Percentiles rank a stretch among this genome's conserved stretches.
Evolutionary conservation across 30 jellyfish, hydroid and myxozoan genomes (phyloP).

Genomic region (Hydractinia symbiolongicarpus): DNA sequence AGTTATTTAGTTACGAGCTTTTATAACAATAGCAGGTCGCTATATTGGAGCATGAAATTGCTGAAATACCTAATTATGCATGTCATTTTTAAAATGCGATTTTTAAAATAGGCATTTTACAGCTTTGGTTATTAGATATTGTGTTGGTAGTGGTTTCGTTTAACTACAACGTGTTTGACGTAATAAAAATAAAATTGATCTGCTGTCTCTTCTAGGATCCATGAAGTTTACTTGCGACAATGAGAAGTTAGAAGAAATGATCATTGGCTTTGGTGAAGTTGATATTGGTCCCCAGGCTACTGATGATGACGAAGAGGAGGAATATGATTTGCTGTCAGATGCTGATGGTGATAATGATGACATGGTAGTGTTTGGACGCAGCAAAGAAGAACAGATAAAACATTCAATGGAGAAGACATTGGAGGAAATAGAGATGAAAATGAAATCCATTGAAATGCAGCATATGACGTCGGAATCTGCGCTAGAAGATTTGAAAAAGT

Average conservation of each 20-base stretch:
- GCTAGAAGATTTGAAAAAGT: too few species aligned
- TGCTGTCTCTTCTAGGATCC: background rate
- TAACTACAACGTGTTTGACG: too few species aligned
- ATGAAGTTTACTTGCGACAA: background rate
- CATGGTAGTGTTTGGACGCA: background rate
- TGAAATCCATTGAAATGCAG: background rate
- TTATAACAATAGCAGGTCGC: too few species aligned
- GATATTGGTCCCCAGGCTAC: background rate
- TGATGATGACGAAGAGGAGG: background rate
- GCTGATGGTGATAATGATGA: background rate
- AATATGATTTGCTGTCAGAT: too few species aligned
- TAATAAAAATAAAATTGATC: background rate
- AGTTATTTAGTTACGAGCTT: too few species aligned
- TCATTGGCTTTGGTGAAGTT: background rate
- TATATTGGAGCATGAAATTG: too few species aligned
- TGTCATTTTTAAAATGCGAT: too few species aligned
- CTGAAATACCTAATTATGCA: too few species aligned
- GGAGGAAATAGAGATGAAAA: background rate
- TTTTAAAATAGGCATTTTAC: too few species aligned
- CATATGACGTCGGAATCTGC: slow-evolving; percentile 15
- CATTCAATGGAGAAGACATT: too few species aligned
- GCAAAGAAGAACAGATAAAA: background rate
- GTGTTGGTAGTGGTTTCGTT: too few species aligned
- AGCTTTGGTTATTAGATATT: too few species aligned
- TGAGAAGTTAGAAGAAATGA: slow-evolving; percentile 7